Base-by-base conservation (phyloP, 2,888 invertebrate species). In the Pristionchus mayeri region DNA sequence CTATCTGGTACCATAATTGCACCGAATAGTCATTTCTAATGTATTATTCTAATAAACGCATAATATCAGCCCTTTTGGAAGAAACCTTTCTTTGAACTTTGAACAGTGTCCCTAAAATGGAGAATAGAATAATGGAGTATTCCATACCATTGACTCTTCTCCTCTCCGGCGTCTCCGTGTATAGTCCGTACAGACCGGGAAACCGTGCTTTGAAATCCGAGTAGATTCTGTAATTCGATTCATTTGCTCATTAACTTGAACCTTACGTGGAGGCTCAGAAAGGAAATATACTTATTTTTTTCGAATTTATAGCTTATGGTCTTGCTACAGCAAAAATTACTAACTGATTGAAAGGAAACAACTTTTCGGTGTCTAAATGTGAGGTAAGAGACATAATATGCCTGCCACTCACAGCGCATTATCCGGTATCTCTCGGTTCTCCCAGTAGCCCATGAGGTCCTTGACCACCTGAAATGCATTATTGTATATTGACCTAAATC, bases 151-250 rank as follows among this genome's bases (percentile, higher is more conserved):
- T 92, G 24, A 91, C 88, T 84, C 91, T 57, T 60, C 92, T 48
- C 44, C 91, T 71, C 54, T 92, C 92, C 13, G 92, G 92, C 0
- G 92, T 91, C 76, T 92, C 92, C 18, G 91, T 89, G 86, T 92
- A 92, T 13, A 91, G 87, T 24, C 88, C 87, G 85, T 92, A 92
- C 0, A 92, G 85, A 1, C 92, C 92, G 11, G 92, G 92, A 71
- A 91, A 92, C n/a, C 91, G 86, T 3, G 92, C 92, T 76, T 90
- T 90, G 85, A 90, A 91, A 21, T 89, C 90, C 27, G 34, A 40
- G 76, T 92, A 91, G 57, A 90, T 89, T 24, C 91, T 91, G 85
- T 37, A 16, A 57, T 44, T 44, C 44, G 13, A 44, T 44, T n/a
- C n/a, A n/a, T n/a, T n/a, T n/a, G n/a, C n/a, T n/a, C n/a, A n/a